Base-by-base conservation (phyloP, 2,113 vertebrate genomes). In the Menidia beryllina region DNA sequence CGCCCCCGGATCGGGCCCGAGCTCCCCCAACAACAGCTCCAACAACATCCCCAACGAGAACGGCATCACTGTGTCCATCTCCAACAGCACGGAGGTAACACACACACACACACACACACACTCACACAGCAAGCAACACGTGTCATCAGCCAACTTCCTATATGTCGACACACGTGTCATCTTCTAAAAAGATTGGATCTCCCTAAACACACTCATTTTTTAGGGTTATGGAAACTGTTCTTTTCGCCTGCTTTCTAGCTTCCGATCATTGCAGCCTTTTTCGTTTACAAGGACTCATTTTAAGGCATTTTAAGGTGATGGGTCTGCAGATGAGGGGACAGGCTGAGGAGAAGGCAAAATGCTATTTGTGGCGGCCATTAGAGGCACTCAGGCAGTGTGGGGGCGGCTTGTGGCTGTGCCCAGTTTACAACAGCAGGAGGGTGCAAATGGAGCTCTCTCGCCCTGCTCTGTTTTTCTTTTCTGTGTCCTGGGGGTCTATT, bases 21-120 rank as follows among this genome's bases (percentile, higher is more conserved):
- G 97, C 88, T 98, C 97, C 50, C 97, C 97, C 2, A 98, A 97
- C 90, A 98, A 97, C 93, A 98, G 96, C 91, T 97, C 96, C 72
- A 95, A 95, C 86, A 96, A 95, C 78, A 95, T 96, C 85, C 95
- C 95, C 74, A 45, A 94, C 0, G 97, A 98, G 88, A 98, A 98
- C 0, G 96, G 96, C 77, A 93, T 96, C 48, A 51, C 92, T 0
- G 92, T 94, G 45, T 83, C 95, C 0, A 77, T 95, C 68, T 94
- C 92, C 76, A 88, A 95, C 84, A 94, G 91, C 23, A 85, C 92
- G 0, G 96, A 98, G 95, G 96, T 98, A 86, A 67, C 54, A 45
- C 39, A 45, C 30, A 34, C 30, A 34, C 30, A 34, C 30, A 6
- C 3, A 45, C 41, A 45, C 41, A 11, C 26, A 30, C 70, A 49